phyloP scores from a whole-genome alignment of 2,113 vertebrate genomes.

The Centropus unirufus region DNA sequence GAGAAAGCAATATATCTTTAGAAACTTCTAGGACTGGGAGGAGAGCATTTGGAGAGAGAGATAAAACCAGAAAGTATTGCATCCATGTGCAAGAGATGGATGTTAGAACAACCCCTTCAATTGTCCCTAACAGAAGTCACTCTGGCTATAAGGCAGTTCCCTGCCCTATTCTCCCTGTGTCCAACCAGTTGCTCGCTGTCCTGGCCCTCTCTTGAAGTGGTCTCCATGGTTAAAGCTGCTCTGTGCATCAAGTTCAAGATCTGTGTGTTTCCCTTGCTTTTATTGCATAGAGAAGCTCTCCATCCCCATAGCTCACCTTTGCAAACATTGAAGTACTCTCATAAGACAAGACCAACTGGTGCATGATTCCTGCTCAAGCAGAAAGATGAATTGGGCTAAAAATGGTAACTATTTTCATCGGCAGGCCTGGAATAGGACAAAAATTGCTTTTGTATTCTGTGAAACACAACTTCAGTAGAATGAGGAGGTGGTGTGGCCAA shows the following conservation, averaged over 20 bases:
- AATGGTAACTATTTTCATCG: neutral
- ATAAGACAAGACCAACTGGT: neutral
- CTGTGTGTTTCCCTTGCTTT: neutral
- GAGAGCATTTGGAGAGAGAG: neutral
- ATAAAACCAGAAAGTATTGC: neutral
- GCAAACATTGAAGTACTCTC: neutral
- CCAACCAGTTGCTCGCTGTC: neutral
- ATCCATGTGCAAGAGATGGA: fast-evolving
- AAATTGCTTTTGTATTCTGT: neutral
- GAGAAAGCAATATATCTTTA: neutral
- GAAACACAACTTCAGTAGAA: neutral
- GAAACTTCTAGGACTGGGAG: neutral
- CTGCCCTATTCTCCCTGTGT: neutral
- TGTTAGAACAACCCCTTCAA: neutral
- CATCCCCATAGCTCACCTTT: neutral
- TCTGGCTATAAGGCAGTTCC: neutral
- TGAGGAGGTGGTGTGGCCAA: neutral
- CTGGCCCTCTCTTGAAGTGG: neutral
- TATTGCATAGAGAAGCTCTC: neutral
- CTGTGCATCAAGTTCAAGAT: neutral
- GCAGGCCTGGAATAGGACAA: neutral
- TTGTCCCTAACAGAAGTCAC: neutral
- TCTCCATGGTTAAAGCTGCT: neutral
- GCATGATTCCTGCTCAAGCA: neutral
- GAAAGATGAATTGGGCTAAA: neutral